Percentiles rank a stretch among this genome's conserved stretches.
Conservation (phyloP, 2,888 invertebrate species). For the Fragum fragum region DNA sequence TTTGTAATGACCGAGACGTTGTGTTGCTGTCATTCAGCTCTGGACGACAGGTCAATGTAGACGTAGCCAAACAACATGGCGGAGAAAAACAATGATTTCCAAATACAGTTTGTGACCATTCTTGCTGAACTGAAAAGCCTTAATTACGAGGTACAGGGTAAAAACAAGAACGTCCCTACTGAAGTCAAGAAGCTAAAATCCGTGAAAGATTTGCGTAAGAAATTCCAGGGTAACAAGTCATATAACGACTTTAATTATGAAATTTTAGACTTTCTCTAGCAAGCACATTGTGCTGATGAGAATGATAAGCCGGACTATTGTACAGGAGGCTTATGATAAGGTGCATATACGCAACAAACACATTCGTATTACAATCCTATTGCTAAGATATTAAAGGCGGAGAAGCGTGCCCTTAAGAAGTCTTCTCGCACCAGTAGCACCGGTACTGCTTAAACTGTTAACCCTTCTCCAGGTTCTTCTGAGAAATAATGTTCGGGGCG, state of each 20-base stretch:
- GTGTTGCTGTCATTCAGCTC: slow-evolving; percentile 14
- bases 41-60: slow-evolving; percentile 10
- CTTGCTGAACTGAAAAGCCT: neutral
- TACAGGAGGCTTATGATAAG: neutral
- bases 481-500: too few relatives aligned
- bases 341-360: neutral
- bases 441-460: too few relatives aligned
- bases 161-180: neutral
- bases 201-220: slow-evolving; percentile 1
- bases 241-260: slow-evolving; percentile 18
- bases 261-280: slow-evolving; percentile 5
- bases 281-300: slow-evolving; percentile 7
- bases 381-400: too few relatives aligned
- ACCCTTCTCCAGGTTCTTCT: too few relatives aligned
- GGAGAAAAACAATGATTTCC: neutral
- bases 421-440: too few relatives aligned
- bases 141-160: slow-evolving; percentile 21
- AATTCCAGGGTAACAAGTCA: slow-evolving; percentile 17
- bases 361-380: too few relatives aligned
- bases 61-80: neutral
- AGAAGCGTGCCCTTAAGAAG: too few relatives aligned
- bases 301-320: neutral
- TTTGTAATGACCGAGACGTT: neutral
- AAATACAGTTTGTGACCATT: neutral
- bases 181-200: slow-evolving; percentile 24